A percentile compares a stretch with the other conserved stretches of the same genome.
phyloP scores from a whole-genome alignment of 2,888 invertebrate genomes.

The Mythimna ferrago region DNA sequence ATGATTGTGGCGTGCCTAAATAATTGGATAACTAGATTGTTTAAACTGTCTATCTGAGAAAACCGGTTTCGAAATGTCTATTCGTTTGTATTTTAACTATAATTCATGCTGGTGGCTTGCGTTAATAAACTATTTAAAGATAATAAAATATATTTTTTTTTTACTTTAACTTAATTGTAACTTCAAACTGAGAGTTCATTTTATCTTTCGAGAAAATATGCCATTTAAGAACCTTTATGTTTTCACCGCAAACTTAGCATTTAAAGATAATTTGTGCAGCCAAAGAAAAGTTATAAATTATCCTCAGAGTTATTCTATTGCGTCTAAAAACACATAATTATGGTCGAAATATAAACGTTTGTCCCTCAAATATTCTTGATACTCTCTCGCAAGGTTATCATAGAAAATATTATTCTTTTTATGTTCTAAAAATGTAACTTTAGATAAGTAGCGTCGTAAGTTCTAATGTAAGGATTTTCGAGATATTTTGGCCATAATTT shows the following conservation, averaged over 20 bases:
- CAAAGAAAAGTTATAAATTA: conserved; percentile 36
- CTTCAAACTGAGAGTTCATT: conserved; percentile 2
- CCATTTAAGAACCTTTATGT: conserved; percentile 6
- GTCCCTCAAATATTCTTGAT: conserved; percentile 30
- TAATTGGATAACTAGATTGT: too few relatives aligned
- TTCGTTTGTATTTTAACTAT: not conserved
- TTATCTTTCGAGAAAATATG: conserved; percentile 11
- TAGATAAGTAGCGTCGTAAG: conserved; percentile 22
- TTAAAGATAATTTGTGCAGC: conserved; percentile 14
- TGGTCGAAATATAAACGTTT: conserved; percentile 41
- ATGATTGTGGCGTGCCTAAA: too few relatives aligned
- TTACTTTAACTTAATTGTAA: not conserved
- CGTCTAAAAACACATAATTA: conserved; percentile 21
- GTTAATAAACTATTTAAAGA: not conserved
- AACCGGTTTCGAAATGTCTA: not conserved
- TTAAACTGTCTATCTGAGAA: not conserved
- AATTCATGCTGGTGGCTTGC: not conserved
- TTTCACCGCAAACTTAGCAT: conserved; percentile 20
- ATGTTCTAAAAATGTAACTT: conserved; percentile 31
- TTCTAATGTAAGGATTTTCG: conserved; percentile 13
- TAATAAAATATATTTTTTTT: not conserved
- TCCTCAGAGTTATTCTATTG: conserved; percentile 13
- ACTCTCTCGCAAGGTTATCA: not conserved
- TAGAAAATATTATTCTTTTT: conserved; percentile 31
- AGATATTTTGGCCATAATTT: conserved; percentile 2